Percentiles rank a stretch among this genome's conserved stretches.
These are phyloP conservation scores for Aphodius sticticus DNA, from an alignment of 2,888 invertebrate species.

Conservation along the genomic window DNA sequence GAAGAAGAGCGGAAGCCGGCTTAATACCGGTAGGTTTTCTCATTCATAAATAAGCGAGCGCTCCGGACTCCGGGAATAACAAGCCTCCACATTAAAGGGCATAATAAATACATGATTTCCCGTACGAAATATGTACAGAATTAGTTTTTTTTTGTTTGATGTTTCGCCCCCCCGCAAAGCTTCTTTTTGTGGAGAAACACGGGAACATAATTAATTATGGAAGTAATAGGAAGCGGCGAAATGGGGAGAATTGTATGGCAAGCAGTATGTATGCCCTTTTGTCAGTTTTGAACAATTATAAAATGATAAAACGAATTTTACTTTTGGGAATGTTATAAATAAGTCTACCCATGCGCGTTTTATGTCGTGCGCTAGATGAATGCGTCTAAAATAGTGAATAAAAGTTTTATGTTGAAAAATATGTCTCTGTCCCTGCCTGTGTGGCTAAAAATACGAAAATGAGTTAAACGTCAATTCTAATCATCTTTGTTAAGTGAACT, in stretches of 20 bases:
- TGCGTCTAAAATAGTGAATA: too few species aligned
- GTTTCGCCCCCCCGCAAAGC: background rate
- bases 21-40: background rate
- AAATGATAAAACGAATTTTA: background rate
- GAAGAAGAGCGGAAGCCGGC: background rate
- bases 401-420: too few species aligned
- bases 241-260: background rate
- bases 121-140: background rate
- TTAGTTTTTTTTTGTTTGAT: background rate
- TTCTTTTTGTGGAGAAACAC: background rate
- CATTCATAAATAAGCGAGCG: background rate
- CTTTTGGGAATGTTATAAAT: too few species aligned
- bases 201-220: background rate
- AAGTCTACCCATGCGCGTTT: too few species aligned
- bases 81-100: background rate
- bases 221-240: background rate
- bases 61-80: background rate
- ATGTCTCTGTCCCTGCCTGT: too few species aligned
- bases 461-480: too few species aligned
- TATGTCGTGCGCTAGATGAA: too few species aligned
- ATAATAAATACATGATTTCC: slow-evolving; percentile 4
- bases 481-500: too few species aligned
- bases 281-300: background rate
- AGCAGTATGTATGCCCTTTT: background rate
- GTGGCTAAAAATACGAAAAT: too few species aligned